Percentiles rank a stretch among this genome's conserved stretches.
Evolutionary conservation across 2,113 vertebrate species (phyloP).

Genomic region (Porphyrio hochstetteri): DNA sequence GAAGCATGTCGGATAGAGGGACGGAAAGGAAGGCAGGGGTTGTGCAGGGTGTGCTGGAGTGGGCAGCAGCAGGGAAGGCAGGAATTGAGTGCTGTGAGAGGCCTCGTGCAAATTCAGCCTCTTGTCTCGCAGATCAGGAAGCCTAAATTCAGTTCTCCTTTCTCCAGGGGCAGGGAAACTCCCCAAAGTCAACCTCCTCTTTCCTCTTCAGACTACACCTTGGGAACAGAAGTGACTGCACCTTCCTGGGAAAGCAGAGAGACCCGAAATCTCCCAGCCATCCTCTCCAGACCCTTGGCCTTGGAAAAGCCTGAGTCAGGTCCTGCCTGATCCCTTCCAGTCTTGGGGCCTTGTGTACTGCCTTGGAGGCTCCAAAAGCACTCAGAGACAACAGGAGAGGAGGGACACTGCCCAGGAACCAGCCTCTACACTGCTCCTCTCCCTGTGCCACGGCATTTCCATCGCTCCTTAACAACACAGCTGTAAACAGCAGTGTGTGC

Average conservation of each 20-base stretch:
- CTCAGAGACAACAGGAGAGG: neutral
- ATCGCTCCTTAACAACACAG: neutral
- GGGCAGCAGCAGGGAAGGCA: neutral
- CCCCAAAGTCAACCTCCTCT: neutral
- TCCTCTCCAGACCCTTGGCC: neutral
- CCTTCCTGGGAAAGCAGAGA: neutral
- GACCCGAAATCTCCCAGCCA: rapidly evolving
- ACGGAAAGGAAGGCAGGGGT: neutral
- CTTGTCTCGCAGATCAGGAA: neutral
- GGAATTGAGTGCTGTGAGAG: neutral
- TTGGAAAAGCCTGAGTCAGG: neutral
- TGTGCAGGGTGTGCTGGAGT: rapidly evolving
- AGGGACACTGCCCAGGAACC: neutral
- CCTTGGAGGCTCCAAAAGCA: neutral
- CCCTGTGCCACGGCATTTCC: neutral
- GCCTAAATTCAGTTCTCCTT: neutral
- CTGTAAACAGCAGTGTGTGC: neutral
- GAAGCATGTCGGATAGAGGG: neutral
- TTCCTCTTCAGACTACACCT: neutral
- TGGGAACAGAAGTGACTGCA: neutral
- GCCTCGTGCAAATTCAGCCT: neutral
- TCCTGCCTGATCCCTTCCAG: neutral
- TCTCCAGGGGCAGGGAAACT: neutral
- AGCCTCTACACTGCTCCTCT: neutral
- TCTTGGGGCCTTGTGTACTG: rapidly evolving